A percentile compares a stretch with the other conserved stretches of the same genome.
Evolutionary conservation across 2,888 invertebrate species (phyloP).

Genomic region (Seira ritae): DNA sequence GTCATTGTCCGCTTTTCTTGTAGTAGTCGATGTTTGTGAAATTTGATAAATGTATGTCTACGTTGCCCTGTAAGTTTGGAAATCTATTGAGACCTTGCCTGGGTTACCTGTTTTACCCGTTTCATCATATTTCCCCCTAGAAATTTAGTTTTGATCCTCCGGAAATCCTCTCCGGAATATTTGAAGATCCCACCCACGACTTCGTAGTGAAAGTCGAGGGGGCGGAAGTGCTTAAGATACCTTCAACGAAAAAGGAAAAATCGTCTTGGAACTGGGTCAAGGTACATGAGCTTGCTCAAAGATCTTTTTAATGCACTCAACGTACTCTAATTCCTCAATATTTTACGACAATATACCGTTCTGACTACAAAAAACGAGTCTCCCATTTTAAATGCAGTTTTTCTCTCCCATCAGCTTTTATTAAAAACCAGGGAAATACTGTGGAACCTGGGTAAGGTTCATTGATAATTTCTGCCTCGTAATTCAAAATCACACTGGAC

Average conservation of each 20-base stretch:
- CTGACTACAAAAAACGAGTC: neutral
- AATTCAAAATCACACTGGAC: neutral
- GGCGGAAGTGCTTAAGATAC: conserved; percentile 81
- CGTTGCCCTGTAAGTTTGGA: no score
- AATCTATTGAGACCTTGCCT: neutral
- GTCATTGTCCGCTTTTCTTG: neutral
- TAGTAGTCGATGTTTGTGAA: neutral
- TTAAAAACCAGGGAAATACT: conserved; percentile 6
- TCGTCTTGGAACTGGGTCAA: conserved; percentile 83
- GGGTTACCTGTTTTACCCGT: conserved; percentile 5
- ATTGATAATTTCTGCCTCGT: neutral
- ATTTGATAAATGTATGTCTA: neutral
- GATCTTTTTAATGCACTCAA: conserved; percentile 75
- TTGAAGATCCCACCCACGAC: conserved; percentile 53
- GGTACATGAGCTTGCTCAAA: conserved; percentile 75
- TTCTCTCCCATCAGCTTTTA: conserved; percentile 5
- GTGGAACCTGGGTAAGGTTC: conserved; percentile 19
- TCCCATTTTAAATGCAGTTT: conserved; percentile 7
- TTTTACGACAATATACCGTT: no score
- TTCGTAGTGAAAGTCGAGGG: conserved; percentile 79
- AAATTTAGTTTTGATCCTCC: conserved; percentile 56
- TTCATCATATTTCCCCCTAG: conserved; percentile 32
- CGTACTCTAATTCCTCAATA: conserved; percentile 3
- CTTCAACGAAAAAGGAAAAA: conserved; percentile 80
- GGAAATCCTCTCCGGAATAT: conserved; percentile 42